Base-by-base conservation (phyloP, 2,888 invertebrate genomes). In the Sepioteuthis lessoniana region DNA sequence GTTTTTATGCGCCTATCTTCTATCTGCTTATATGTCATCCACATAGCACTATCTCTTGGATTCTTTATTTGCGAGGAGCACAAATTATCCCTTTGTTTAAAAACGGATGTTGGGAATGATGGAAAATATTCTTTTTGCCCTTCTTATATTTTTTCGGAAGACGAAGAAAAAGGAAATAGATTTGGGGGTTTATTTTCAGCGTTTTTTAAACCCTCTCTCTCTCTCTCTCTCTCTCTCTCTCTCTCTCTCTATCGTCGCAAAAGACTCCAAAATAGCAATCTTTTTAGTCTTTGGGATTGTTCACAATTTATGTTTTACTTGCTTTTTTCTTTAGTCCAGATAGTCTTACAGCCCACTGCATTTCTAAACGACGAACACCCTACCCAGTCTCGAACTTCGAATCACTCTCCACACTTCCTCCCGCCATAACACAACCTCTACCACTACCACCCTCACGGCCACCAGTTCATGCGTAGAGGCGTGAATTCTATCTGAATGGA, bases 401-500 rank as follows among this genome's bases (percentile, higher is more conserved):
- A n/a, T 35, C n/a, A 19, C n/a, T n/a, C 76, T 76, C n/a, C n/a
- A n/a, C n/a, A 16, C 76, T 76, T 76, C 16, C 35, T 35, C n/a
- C 16, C 76, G n/a, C n/a, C 76, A 76, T 55, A 28, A 5, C 55
- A 21, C 28, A 19, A 21, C 55, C 55, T 5, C 21, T 28, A 0
- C 21, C 76, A n/a, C 76, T 8, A 76, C 76, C 76, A 13, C 35
- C n/a, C 35, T 76, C 76, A 76, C 35, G 76, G n/a, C 76, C 76
- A 76, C 76, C n/a, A 35, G n/a, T 16, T 25, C 60, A 31, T 60
- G 60, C 31, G 60, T 31, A 60, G 28, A 60, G 60, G 60, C 60
- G 60, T 60, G 60, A 60, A 60, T 60, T n/a, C n/a, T 35, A n/a
- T 76, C 76, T 76, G 76, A 76, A 76, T n/a, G 76, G 76, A 76